These are phyloP conservation scores for Chaenodraco wilsoni DNA, from an alignment of 2,797 vertebrate species.

Conservation along the genomic window DNA sequence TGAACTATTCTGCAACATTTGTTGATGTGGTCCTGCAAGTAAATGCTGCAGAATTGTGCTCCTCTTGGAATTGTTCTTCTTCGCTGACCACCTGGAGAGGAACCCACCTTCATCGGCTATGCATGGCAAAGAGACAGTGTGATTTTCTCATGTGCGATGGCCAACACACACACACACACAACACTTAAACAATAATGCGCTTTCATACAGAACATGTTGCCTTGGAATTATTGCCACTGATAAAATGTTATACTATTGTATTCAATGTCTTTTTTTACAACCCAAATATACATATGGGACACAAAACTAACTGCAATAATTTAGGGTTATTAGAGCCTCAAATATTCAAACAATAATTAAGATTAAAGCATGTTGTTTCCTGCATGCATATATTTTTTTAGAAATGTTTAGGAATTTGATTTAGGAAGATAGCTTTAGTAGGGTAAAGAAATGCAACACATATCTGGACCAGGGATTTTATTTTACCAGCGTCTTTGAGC, in stretches of 20 bases:
- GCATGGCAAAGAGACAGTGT: slow-evolving; percentile 32
- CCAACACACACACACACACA: too few species aligned
- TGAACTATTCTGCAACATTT: slow-evolving; percentile 89
- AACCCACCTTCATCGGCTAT: slow-evolving; percentile 63
- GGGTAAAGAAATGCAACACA: not conserved
- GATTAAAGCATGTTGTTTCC: not conserved
- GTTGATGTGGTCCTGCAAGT: slow-evolving; percentile 86
- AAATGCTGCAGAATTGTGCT: slow-evolving; percentile 89
- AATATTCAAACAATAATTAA: not conserved
- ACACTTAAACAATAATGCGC: too few species aligned
- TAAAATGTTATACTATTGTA: not conserved
- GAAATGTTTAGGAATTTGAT: not conserved
- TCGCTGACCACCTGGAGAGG: slow-evolving; percentile 72
- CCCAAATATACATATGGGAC: not conserved
- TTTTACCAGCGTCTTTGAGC: too few species aligned
- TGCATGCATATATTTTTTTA: not conserved
- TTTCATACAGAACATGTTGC: not conserved
- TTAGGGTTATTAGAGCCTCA: not conserved
- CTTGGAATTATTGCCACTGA: not conserved
- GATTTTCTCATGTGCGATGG: slow-evolving; percentile 12
- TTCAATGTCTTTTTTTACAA: not conserved
- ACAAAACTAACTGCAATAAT: not conserved
- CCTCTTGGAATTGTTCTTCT: slow-evolving; percentile 86
- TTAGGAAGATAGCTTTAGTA: not conserved
- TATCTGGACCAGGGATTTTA: not conserved